A percentile compares a stretch with the other conserved stretches of the same genome.
These are phyloP conservation scores for Leguminivora glycinivorella DNA, from an alignment of 1,140 invertebrate species.

Conservation along the genomic window DNA sequence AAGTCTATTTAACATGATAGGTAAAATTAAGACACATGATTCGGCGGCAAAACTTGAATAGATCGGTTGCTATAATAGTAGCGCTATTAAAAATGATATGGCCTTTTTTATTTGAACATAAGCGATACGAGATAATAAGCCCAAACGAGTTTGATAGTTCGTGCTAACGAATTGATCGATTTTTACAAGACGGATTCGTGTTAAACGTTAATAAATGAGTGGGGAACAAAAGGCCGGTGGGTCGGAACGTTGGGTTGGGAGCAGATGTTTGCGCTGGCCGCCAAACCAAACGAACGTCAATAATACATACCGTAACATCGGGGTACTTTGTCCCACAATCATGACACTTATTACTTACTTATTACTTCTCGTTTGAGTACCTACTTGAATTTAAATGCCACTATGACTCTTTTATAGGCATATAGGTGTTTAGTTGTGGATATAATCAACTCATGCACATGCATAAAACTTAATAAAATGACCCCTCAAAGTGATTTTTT, in stretches of 20 bases:
- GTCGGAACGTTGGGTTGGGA: neutral
- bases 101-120: slow-evolving; percentile 9
- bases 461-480: no score
- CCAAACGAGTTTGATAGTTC: slow-evolving; percentile 8
- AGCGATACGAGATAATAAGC: neutral
- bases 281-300: neutral
- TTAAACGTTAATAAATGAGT: slow-evolving; percentile 24
- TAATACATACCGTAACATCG: no score
- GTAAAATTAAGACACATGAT: neutral
- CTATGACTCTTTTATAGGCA: no score
- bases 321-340: no score
- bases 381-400: no score
- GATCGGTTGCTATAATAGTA: slow-evolving; percentile 9
- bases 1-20: neutral
- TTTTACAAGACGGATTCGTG: neutral
- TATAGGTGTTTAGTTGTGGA: no score
- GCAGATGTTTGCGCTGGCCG: neutral
- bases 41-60: slow-evolving; percentile 11
- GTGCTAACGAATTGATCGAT: neutral
- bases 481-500: no score
- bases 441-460: no score
- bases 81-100: neutral
- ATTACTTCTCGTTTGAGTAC: no score
- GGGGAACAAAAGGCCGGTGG: neutral
- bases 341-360: no score